Evolutionary conservation across 92 coral and sea anemone genomes (phyloP).

Genomic region (Epizoanthus scotinus): DNA sequence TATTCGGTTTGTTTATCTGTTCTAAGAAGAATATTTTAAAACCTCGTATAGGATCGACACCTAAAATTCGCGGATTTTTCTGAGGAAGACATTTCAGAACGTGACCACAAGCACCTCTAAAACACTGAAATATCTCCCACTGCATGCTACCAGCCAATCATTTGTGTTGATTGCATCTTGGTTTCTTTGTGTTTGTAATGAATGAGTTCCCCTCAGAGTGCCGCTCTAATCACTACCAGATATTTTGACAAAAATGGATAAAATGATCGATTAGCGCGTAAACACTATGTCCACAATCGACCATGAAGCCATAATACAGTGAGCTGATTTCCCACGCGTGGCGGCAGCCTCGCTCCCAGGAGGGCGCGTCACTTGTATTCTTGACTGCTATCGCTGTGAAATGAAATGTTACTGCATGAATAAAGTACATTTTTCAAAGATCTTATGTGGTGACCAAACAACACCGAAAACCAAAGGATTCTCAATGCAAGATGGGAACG

Average conservation of each 20-base stretch:
- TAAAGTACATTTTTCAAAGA: background rate
- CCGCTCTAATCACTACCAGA: background rate
- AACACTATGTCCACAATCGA: no score
- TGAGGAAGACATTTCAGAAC: background rate
- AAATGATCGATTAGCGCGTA: background rate
- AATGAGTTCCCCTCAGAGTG: background rate
- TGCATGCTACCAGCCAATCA: slow-evolving; percentile 5
- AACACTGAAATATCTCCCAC: background rate
- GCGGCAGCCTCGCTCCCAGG: background rate
- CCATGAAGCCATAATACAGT: background rate
- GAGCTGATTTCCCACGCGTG: background rate
- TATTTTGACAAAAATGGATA: background rate
- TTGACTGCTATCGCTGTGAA: background rate
- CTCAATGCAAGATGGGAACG: background rate
- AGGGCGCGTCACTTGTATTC: background rate
- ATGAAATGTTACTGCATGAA: background rate
- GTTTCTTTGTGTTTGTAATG: background rate
- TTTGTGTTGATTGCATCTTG: background rate
- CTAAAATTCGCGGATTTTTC: no score
- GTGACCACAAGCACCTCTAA: background rate
- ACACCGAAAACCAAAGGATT: no score
- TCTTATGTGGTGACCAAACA: background rate
- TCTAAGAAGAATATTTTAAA: background rate
- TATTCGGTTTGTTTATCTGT: background rate
- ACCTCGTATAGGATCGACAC: no score